Base-by-base conservation (phyloP, 2,113 vertebrate species). In the Gobio gobio region DNA sequence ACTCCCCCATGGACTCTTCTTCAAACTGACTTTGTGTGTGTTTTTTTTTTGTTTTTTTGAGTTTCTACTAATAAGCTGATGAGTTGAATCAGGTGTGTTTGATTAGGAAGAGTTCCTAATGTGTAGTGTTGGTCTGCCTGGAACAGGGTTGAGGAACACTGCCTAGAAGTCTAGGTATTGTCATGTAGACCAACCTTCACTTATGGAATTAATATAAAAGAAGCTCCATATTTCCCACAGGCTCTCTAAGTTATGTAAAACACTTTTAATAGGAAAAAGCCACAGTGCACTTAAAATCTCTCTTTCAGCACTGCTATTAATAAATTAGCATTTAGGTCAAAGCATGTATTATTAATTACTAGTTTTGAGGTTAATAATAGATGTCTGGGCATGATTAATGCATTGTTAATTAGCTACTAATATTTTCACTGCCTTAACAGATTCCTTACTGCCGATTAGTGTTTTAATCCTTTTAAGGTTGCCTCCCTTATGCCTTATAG, bases 291-390 rank as follows among this genome's bases (percentile, higher is more conserved):
- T 43, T 72, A 3, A 16, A n/a, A 75, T 29, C 29, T 16, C 3
- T 83, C 16, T 43, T 14, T 74, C 63, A 40, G 49, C 56, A 49
- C 26, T 81, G 45, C 26, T 24, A 82, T 63, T 78, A 36, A 75
- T 68, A 58, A 80, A 76, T 20, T 59, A 70, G 29, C 24, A 84
- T 87, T 84, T 84, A 74, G 70, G 83, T 40, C 78, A 85, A 47
- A 76, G 33, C 43, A 47, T 80, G 10, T 72, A 85, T 82, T 87
- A 68, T 78, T 78, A 78, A 68, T 78, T 49, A 70, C 74, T 64
- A 63, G 61, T 77, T 61, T 76, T 70, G 43, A 77, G 58, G 47
- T 77, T 77, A 84, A 84, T 77, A 72, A 83, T 63, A 24, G 72
- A 77, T 64, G 78, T 18, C 49, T 61, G 68, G 43, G 68, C 51